Evolutionary conservation across 2,888 invertebrate genomes (phyloP), one percentile per base, ranked within the genome.

Genomic region (Polyommatus icarus): DNA sequence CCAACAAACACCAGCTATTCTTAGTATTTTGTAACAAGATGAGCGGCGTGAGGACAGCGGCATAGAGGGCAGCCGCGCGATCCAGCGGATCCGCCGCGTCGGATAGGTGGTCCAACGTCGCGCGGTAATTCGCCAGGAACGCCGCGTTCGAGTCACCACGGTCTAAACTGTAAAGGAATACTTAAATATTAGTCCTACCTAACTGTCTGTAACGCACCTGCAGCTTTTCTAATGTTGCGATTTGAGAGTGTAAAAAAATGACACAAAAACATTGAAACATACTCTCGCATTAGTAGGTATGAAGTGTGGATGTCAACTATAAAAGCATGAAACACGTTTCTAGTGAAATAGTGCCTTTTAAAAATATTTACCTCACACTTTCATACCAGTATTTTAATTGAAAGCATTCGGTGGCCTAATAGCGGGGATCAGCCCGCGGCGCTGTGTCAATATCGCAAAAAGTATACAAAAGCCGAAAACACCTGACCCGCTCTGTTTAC

Each of bases 1-100:
- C 91, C 71, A 93, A 79, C 15, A 93, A 84, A 79, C 93, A 93
- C 93, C 93, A 93, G 12, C 88, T 87, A 59, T 92, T 92, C 10
- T 88, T 84, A 71, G 91, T 89, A 82, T 90, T 90, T 80, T 92
- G 91, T 8, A 93, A 79, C 80, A 93, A 91, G 29, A 91, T 83
- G 18, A 92, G 79, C 0, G 93, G 93, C 0, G 88, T 90, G 18
- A 93, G 86, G 0, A 89, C 87, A 0, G 90, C 84, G 0, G 91
- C 89, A 80, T 91, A 92, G 85, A 87, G 91, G 0, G 93, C 89
- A 0, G 87, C 91, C 77, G 92, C 93, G 0, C 88, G 83, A 78
- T 93, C 92, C 76, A 91, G 76, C 57, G 87, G 79, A 20, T 93
- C 90, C 0, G 88, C 87, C 0, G 86, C 87, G 24, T 90, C 89